These are phyloP conservation scores for Drepana falcataria DNA, from an alignment of 2,888 invertebrate species.

Conservation along the genomic window DNA sequence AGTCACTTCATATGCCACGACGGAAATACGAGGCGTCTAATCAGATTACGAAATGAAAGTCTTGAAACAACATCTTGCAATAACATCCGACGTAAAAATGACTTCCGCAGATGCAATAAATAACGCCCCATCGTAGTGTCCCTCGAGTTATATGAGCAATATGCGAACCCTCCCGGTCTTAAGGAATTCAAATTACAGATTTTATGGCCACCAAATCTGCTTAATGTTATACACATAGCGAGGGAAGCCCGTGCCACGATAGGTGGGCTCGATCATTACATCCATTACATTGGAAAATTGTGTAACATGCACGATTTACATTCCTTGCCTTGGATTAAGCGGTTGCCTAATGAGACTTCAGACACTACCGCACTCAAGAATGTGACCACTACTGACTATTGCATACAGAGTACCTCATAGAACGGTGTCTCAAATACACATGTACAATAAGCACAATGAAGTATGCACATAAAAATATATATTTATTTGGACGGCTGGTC, in stretches of 20 bases:
- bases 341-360: too few species aligned
- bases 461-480: too few species aligned
- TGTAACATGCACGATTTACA: too few species aligned
- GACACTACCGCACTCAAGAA: too few species aligned
- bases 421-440: too few species aligned
- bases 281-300: background rate
- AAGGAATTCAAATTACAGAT: constrained; percentile 76
- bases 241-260: constrained; percentile 15
- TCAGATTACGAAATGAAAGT: background rate
- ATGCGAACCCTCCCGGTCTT: constrained; percentile 39
- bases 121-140: constrained; percentile 15
- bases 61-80: background rate
- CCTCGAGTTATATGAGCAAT: constrained; percentile 29
- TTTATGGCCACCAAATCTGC: constrained; percentile 72
- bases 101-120: constrained; percentile 31
- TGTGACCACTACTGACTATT: too few species aligned
- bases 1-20: too few species aligned
- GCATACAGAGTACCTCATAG: too few species aligned
- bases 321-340: too few species aligned
- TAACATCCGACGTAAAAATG: constrained; percentile 8
- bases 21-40: too few species aligned
- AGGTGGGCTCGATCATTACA: background rate
- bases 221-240: constrained; percentile 48
- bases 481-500: too few species aligned
- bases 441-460: too few species aligned